A percentile compares a stretch with the other conserved stretches of the same genome.
Evolutionary conservation across 2,113 vertebrate genomes (phyloP).

Genomic region (Passerina amoena): DNA sequence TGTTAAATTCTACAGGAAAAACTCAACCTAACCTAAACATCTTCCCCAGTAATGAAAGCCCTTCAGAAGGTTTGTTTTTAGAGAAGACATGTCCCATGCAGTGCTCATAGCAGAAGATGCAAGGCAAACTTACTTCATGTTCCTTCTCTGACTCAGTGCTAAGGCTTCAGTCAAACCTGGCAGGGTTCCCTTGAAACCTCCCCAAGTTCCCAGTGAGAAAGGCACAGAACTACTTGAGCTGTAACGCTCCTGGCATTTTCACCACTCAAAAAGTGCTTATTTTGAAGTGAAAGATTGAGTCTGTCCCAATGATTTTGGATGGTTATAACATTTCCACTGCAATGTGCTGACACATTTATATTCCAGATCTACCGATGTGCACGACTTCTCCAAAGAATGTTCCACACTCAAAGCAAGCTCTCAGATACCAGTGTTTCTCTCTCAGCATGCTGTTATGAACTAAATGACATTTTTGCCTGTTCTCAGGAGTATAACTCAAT

Average conservation of each 20-base stretch:
- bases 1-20: background rate
- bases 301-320: background rate
- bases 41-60: background rate
- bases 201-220: background rate
- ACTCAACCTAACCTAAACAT: background rate
- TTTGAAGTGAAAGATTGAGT: background rate
- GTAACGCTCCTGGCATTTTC: background rate
- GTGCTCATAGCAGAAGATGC: background rate
- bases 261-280: background rate
- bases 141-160: background rate
- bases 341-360: background rate
- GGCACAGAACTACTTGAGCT: background rate
- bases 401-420: background rate
- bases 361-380: background rate
- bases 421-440: background rate
- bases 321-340: background rate
- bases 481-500: background rate
- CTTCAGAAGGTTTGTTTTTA: background rate
- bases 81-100: background rate
- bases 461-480: background rate
- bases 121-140: background rate
- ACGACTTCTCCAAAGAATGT: fast-evolving
- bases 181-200: background rate
- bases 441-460: background rate
- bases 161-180: background rate